A percentile compares a stretch with the other conserved stretches of the same genome.
Evolutionary conservation across 2,888 invertebrate genomes (phyloP).

Genomic region (Agriopis aurantiaria): DNA sequence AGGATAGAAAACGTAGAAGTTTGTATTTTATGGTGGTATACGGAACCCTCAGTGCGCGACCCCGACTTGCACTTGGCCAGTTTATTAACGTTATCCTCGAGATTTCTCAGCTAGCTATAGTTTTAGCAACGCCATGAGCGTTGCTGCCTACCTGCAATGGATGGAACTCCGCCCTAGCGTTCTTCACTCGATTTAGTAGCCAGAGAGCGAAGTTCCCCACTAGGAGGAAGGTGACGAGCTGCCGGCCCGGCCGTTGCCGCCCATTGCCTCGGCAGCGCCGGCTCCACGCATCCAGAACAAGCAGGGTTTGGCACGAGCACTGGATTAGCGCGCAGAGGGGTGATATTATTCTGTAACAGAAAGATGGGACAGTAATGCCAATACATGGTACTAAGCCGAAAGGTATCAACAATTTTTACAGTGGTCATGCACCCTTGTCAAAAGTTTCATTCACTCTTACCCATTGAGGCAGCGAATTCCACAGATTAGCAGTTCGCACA

Average conservation of each 20-base stretch:
- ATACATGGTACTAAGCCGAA: background rate
- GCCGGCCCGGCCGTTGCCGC: conserved; percentile 86
- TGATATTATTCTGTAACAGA: conserved; percentile 71
- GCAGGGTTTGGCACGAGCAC: conserved; percentile 88
- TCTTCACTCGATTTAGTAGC: conserved; percentile 90
- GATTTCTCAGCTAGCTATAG: too few species aligned
- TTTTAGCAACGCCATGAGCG: background rate
- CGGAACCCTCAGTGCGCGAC: too few species aligned
- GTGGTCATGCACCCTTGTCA: too few species aligned
- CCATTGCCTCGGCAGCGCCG: conserved; percentile 82
- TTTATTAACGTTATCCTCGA: too few species aligned
- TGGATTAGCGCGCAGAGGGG: conserved; percentile 86
- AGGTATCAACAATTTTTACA: background rate
- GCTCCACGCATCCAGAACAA: conserved; percentile 87
- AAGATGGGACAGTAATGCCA: background rate
- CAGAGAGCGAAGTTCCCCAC: conserved; percentile 89
- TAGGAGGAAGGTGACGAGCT: conserved; percentile 89
- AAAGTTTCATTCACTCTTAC: too few species aligned
- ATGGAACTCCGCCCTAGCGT: conserved; percentile 88
- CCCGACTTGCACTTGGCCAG: too few species aligned
- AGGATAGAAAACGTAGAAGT: too few species aligned
- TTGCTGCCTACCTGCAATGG: conserved; percentile 84
- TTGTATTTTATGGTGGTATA: too few species aligned
- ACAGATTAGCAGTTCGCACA: too few species aligned
- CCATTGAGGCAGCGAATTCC: too few species aligned